Evolutionary conservation across 1,140 invertebrate species (phyloP), one percentile per base, ranked within the genome.

Genomic region (Drosophila repletoides): DNA sequence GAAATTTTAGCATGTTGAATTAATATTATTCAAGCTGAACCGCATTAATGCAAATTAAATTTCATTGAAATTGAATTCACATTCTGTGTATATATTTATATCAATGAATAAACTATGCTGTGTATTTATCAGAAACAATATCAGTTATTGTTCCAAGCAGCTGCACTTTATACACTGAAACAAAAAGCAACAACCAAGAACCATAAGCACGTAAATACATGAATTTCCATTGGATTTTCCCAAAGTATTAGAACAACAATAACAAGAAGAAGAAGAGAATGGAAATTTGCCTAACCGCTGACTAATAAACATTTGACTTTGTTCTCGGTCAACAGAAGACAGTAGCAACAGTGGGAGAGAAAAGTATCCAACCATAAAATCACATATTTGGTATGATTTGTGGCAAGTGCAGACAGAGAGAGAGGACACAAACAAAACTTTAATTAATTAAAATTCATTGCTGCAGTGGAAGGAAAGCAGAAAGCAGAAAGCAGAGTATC

Each of bases 401-500:
- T 55, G 76, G 67, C 58, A 60, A 80, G 53, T 63, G 61, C 58
- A 36, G 24, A 38, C 70, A 72, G 72, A 51, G 51, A 70, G 73
- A 72, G 51, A 48, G 21, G 43, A 61, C 43, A 66, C 48, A 74
- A 59, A 77, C 74, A 77, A 77, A n/a, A 61, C 65, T 84, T 84
- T 70, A 84, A 83, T 84, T 83, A 83, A 83, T 83, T 83, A 83
- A 83, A 83, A 84, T 83, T 83, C 77, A 83, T 79, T 63, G 56
- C 10, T n/a, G n/a, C n/a, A n/a, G n/a, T n/a, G n/a, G n/a, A n/a
- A n/a, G n/a, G n/a, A n/a, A n/a, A n/a, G n/a, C n/a, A n/a, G n/a
- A n/a, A n/a, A n/a, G n/a, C n/a, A n/a, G n/a, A n/a, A n/a, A n/a
- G n/a, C n/a, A n/a, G n/a, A n/a, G n/a, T n/a, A n/a, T n/a, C n/a